Evolutionary conservation across 2,113 vertebrate species (phyloP), one percentile per base, ranked within the genome.

Genomic region (Lates calcarifer): DNA sequence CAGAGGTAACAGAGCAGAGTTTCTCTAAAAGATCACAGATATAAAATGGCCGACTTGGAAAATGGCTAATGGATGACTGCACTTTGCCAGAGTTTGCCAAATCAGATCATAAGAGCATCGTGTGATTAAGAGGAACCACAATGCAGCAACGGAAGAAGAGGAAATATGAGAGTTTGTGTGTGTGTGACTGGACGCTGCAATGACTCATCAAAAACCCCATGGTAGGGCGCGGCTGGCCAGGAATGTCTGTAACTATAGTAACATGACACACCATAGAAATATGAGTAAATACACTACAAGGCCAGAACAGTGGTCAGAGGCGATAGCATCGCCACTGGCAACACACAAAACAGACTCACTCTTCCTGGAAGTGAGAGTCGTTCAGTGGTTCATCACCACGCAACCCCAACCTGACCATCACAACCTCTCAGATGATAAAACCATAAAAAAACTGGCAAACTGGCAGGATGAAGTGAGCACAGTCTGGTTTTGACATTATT

Each of bases 141-240:
- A 45, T 49, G 26, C 56, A 35, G 75, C 58, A 89, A 88, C 73
- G 8, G 31, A 73, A 39, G 53, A 68, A 56, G 57, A 77, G 68
- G 74, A 58, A 71, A 82, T 39, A 37, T 60, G 56, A 43, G 74
- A 67, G 43, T 28, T 18, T 41, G 56, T 35, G 80, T 18, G 49
- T 37, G 64, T 20, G 53, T 10, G 41, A 57, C 1, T 76, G 86
- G 74, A 69, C 78, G 7, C 84, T 60, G 78, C 63, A 53, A 26
- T 94, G 94, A 94, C 37, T 94, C 93, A 95, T 88, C 81, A 70
- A 41, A 81, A 83, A 47, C 29, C 55, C 55, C 15, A 51, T 11
- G 71, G 45, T 28, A 62, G 87, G 92, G 93, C 14, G 92, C 63
- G 92, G 88, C 72, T 11, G 12, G 63, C 43, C 45, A 65, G 70